phyloP scores from a whole-genome alignment of 2,888 invertebrate species.

The Euzophera pinguis region DNA sequence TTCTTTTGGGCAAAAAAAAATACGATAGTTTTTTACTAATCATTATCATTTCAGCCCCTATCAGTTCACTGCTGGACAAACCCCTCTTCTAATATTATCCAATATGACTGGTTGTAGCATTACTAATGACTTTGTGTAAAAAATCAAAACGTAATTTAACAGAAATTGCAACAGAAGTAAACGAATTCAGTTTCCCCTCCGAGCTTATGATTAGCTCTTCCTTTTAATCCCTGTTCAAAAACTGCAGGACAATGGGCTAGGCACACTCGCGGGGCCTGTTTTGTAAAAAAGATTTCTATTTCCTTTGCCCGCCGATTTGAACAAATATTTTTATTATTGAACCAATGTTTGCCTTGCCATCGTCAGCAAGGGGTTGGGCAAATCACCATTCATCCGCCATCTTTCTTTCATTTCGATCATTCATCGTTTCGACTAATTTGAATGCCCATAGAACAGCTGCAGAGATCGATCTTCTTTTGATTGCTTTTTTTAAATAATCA shows the following conservation, averaged over 20 bases:
- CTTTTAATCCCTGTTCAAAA: constrained; percentile 71
- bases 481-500: constrained; percentile 34
- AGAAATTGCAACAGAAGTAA: constrained; percentile 26
- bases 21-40: too few relatives aligned
- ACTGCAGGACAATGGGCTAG: constrained; percentile 63
- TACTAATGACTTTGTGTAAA: background rate
- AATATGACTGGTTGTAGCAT: too few relatives aligned
- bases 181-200: constrained; percentile 42
- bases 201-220: constrained; percentile 59
- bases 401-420: constrained; percentile 58
- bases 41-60: too few relatives aligned
- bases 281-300: constrained; percentile 56
- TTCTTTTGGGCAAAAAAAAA: too few relatives aligned
- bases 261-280: constrained; percentile 49
- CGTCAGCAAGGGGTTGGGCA: constrained; percentile 66
- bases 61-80: too few relatives aligned
- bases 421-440: constrained; percentile 54
- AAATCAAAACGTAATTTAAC: constrained; percentile 17
- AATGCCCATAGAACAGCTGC: constrained; percentile 51
- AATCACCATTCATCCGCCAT: constrained; percentile 57
- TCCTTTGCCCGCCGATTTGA: constrained; percentile 58
- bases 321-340: constrained; percentile 78
- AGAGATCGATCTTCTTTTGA: constrained; percentile 39
- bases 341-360: constrained; percentile 73
- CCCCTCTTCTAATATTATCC: too few relatives aligned